Conservation (phyloP, 2,888 invertebrate species). For the Nebria salina region DNA sequence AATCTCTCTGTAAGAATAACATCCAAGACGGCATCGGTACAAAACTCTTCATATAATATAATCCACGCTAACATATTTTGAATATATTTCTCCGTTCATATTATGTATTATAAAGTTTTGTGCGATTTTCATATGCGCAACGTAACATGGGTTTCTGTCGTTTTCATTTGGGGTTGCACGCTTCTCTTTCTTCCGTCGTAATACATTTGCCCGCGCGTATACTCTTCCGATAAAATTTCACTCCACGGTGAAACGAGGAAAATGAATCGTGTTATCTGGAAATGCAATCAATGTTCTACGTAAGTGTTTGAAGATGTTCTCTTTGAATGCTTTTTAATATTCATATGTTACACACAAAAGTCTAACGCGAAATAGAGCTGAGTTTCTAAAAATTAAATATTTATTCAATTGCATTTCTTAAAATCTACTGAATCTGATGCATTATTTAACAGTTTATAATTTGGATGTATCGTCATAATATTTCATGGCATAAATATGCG, state of each 20-base stretch:
- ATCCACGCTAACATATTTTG: conserved; percentile 6
- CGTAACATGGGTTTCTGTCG: background rate
- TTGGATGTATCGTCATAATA: too few species aligned
- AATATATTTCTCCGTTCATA: conserved; percentile 36
- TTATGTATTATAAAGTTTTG: conserved; percentile 40
- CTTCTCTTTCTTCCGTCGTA: background rate
- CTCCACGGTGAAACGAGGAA: background rate
- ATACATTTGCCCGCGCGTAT: background rate
- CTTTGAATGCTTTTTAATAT: background rate
- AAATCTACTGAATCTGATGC: too few species aligned
- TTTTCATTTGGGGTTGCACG: conserved; percentile 6
- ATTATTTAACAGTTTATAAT: too few species aligned
- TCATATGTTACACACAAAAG: background rate
- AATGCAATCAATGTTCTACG: background rate
- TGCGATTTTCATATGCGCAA: conserved; percentile 28
- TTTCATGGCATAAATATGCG: too few species aligned
- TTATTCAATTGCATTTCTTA: too few species aligned
- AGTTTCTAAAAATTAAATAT: background rate
- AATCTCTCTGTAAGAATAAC: conserved; percentile 7
- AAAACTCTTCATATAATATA: conserved; percentile 10
- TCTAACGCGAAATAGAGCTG: background rate
- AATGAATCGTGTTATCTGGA: background rate
- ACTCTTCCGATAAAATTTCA: background rate
- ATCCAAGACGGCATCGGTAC: background rate
- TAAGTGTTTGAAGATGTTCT: background rate